phyloP scores from a whole-genome alignment of 2,888 invertebrate genomes.

The Parochlus steinenii region DNA sequence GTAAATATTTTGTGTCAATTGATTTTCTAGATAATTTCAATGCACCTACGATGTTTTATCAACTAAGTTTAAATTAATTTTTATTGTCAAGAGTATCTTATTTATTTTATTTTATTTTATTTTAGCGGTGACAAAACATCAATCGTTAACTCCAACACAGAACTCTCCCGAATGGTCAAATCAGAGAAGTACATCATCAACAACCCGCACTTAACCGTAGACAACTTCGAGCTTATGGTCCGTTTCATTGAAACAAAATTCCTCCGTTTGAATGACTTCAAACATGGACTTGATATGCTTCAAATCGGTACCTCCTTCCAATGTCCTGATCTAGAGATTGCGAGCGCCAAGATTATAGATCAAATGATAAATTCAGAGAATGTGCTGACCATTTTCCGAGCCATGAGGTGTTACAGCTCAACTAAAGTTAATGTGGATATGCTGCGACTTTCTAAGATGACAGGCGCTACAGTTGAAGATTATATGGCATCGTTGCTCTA shows the following conservation, averaged over 20 bases:
- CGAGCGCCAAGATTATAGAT: slow-evolving; percentile 30
- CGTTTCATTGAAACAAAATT: slow-evolving; percentile 29
- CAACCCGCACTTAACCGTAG: slow-evolving; percentile 3
- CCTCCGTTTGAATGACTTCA: slow-evolving; percentile 25
- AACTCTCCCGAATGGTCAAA: slow-evolving; percentile 6
- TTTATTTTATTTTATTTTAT: no score
- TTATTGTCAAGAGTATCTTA: no score
- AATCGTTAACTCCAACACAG: slow-evolving; percentile 10
- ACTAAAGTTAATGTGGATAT: slow-evolving; percentile 21
- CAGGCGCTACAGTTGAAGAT: slow-evolving; percentile 21
- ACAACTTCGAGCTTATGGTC: slow-evolving; percentile 9
- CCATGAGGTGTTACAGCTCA: slow-evolving; percentile 29
- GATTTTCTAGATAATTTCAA: no score
- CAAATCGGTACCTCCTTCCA: slow-evolving; percentile 29
- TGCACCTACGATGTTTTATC: no score
- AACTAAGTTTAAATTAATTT: no score
- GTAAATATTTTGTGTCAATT: no score
- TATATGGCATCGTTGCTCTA: slow-evolving; percentile 27
- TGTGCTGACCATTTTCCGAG: slow-evolving; percentile 27
- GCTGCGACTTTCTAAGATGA: slow-evolving; percentile 21
- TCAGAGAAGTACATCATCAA: slow-evolving; percentile 9
- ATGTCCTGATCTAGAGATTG: slow-evolving; percentile 29
- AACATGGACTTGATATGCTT: slow-evolving; percentile 27
- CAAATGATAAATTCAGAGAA: slow-evolving; percentile 27
- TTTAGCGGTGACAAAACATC: slow-evolving; percentile 9